Evolutionary conservation across 2,888 invertebrate genomes (phyloP).

Genomic region (Drosophila percnosoma): DNA sequence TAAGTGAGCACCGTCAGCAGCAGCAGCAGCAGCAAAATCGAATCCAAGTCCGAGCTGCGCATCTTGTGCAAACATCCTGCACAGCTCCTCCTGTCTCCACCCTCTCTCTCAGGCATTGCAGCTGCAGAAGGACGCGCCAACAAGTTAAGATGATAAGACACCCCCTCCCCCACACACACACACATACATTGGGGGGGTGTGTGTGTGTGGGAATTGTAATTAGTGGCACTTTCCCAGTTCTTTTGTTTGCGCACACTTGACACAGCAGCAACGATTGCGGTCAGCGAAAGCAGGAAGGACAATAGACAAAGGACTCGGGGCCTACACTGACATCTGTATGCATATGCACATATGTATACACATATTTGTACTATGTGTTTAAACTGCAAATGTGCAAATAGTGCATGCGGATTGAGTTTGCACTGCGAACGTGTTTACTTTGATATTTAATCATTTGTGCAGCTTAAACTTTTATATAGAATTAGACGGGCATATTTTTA

Average conservation of each 20-base stretch:
- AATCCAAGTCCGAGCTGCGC: slow-evolving; percentile 46
- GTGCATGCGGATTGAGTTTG: slow-evolving; percentile 33
- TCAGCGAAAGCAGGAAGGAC: slow-evolving; percentile 18
- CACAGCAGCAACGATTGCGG: slow-evolving; percentile 50
- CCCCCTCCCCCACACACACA: background rate
- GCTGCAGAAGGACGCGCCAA: slow-evolving; percentile 47
- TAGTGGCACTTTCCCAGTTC: slow-evolving; percentile 79
- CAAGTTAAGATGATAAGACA: slow-evolving; percentile 30
- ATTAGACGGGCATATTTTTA: no score
- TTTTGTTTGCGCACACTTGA: slow-evolving; percentile 75
- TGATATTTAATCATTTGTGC: background rate
- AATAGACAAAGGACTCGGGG: slow-evolving; percentile 6
- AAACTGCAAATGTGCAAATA: slow-evolving; percentile 53
- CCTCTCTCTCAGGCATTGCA: slow-evolving; percentile 9
- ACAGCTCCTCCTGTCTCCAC: background rate
- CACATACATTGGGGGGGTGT: background rate
- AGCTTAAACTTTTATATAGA: background rate
- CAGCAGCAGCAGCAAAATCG: slow-evolving; percentile 21
- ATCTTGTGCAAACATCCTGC: slow-evolving; percentile 65
- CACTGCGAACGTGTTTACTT: slow-evolving; percentile 29
- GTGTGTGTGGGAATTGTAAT: slow-evolving; percentile 73
- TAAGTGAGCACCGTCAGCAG: slow-evolving; percentile 18
- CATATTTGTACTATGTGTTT: slow-evolving; percentile 11
- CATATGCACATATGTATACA: background rate
- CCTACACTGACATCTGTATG: slow-evolving; percentile 27